A percentile compares a stretch with the other conserved stretches of the same genome.
Evolutionary conservation across 1,140 invertebrate genomes (phyloP).

Genomic region (Argopecten irradians): DNA sequence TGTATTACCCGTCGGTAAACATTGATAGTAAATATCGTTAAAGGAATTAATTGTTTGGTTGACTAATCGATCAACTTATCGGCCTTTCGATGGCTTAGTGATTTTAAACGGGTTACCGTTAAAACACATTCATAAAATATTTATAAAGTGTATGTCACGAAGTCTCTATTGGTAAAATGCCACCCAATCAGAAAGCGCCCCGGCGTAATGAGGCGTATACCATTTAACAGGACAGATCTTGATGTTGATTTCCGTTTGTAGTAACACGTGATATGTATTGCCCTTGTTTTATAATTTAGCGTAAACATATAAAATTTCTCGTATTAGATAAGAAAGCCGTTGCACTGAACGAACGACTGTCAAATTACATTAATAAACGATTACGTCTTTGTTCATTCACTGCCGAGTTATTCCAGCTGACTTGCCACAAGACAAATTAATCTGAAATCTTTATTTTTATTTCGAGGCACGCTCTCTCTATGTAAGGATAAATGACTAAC

Average conservation of each 20-base stretch:
- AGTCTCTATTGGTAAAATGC: not conserved
- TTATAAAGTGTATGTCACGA: not conserved
- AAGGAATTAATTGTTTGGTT: too few species aligned
- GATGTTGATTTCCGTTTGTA: not conserved
- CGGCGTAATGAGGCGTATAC: not conserved
- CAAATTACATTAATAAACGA: constrained; percentile 19
- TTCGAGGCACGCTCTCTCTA: not conserved
- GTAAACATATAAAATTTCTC: constrained; percentile 10
- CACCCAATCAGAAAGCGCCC: not conserved
- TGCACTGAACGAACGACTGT: constrained; percentile 20
- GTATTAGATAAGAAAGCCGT: not conserved
- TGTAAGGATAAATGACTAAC: not conserved
- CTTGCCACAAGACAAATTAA: not conserved
- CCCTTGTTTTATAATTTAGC: constrained; percentile 4
- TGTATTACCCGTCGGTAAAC: not conserved
- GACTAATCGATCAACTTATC: too few species aligned
- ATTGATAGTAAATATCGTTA: not conserved
- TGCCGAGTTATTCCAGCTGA: not conserved
- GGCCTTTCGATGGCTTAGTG: too few species aligned
- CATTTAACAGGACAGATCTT: not conserved
- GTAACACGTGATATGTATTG: constrained; percentile 2
- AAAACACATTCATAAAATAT: too few species aligned
- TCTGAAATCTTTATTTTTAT: not conserved
- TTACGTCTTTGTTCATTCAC: not conserved
- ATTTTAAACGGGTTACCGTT: too few species aligned